phyloP scores from a whole-genome alignment of 2,888 invertebrate genomes.

The Bhutanitis thaidina region DNA sequence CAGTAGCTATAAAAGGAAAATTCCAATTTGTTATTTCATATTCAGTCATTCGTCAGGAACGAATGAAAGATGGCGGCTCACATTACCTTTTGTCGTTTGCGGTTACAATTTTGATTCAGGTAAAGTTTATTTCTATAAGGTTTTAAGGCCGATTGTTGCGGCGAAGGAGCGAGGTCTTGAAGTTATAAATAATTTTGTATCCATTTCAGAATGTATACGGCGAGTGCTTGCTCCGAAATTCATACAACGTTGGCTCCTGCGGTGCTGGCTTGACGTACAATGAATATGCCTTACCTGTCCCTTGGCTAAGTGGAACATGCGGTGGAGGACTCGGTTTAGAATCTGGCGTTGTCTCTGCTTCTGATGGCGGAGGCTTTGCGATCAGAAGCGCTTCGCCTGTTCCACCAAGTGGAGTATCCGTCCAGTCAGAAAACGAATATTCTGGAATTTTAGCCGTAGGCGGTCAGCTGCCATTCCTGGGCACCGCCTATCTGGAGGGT shows the following conservation, averaged over 20 bases:
- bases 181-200: not conserved
- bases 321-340: not conserved
- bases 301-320: not conserved
- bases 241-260: not conserved
- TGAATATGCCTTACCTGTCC: not conserved
- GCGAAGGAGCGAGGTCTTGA: not conserved
- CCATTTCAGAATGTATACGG: not conserved
- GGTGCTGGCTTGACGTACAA: not conserved
- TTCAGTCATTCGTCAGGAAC: not conserved
- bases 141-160: too few species aligned
- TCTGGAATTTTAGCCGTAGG: conserved; percentile 30
- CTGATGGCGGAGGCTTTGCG: conserved; percentile 10
- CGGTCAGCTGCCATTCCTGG: conserved; percentile 28
- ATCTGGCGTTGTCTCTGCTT: not conserved
- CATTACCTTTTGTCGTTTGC: not conserved
- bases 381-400: conserved; percentile 3
- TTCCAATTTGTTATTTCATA: not conserved
- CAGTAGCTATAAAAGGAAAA: not conserved
- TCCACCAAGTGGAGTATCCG: conserved; percentile 4
- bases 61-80: not conserved
- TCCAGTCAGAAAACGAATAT: conserved; percentile 32
- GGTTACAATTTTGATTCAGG: not conserved
- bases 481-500: conserved; percentile 26
- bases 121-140: not conserved
- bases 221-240: not conserved